Conservation (phyloP, 2,797 vertebrate genomes). For the Protosalanx chinensis region DNA sequence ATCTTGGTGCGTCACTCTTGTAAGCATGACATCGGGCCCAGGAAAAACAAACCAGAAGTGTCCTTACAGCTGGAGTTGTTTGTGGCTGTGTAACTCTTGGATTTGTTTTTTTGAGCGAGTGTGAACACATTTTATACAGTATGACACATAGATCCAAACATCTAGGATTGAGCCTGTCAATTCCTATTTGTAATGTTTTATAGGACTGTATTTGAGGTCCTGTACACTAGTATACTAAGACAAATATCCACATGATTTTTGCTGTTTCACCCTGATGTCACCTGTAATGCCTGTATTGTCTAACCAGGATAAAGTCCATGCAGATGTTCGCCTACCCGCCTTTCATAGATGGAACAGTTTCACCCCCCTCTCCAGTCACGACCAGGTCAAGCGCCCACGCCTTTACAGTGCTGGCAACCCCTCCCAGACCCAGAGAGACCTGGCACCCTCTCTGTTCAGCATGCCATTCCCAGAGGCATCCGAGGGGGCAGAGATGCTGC, state of each 20-base stretch:
- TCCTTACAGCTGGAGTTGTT: conserved; percentile 28
- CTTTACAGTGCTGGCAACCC: conserved; percentile 86
- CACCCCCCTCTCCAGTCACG: conserved; percentile 86
- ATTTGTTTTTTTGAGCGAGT: too few species aligned
- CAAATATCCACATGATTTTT: not conserved
- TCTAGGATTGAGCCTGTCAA: too few species aligned
- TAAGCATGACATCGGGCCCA: conserved; percentile 11
- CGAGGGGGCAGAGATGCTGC: conserved; percentile 70
- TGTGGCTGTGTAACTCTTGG: not conserved
- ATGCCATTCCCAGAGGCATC: conserved; percentile 68
- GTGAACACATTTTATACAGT: too few species aligned
- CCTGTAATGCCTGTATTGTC: conserved; percentile 40
- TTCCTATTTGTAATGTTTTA: conserved; percentile 8
- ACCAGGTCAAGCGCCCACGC: conserved; percentile 81
- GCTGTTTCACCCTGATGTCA: conserved; percentile 42
- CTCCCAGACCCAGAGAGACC: conserved; percentile 57
- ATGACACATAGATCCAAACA: too few species aligned
- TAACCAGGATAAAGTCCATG: conserved; percentile 65
- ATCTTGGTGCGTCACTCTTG: conserved; percentile 43
- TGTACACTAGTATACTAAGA: too few species aligned
- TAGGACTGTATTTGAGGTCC: too few species aligned
- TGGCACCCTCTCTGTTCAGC: conserved; percentile 67
- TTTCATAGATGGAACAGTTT: conserved; percentile 89
- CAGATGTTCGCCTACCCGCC: conserved; percentile 62
- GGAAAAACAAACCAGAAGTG: conserved; percentile 2